Percentiles rank a stretch among this genome's conserved stretches.
These are phyloP conservation scores for Andricus quercusramuli DNA, from an alignment of 2,888 invertebrate species.

Conservation along the genomic window DNA sequence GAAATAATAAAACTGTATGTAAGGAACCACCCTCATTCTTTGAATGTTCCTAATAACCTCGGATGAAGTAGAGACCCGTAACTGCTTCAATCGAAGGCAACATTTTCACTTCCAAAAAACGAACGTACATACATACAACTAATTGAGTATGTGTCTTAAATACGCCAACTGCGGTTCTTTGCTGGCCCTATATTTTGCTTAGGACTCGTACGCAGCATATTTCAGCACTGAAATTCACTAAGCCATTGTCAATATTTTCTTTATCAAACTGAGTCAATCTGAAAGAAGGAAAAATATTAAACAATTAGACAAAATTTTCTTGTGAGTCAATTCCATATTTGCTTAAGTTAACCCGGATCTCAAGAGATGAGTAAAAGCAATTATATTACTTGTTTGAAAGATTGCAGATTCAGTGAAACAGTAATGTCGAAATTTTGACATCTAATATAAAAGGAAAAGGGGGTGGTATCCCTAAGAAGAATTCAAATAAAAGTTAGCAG, in stretches of 20 bases:
- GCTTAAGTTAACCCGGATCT: no score
- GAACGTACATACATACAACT: neutral
- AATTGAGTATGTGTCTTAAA: constrained; percentile 43
- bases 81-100: neutral
- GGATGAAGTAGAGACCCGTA: constrained; percentile 4
- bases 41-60: neutral
- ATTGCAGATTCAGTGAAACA: neutral
- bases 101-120: neutral
- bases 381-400: neutral
- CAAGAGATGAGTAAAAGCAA: neutral
- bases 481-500: neutral
- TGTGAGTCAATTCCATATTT: neutral
- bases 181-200: constrained; percentile 73
- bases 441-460: neutral
- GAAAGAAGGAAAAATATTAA: no score
- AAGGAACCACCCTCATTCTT: constrained; percentile 7
- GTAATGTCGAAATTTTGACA: no score
- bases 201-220: constrained; percentile 72
- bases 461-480: neutral
- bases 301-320: no score
- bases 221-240: neutral
- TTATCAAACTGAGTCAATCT: neutral
- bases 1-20: neutral
- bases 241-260: neutral
- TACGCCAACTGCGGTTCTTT: constrained; percentile 72